A percentile compares a stretch with the other conserved stretches of the same genome.
Evolutionary conservation across 1,140 invertebrate species (phyloP).

Genomic region (Palaemon carinicauda): DNA sequence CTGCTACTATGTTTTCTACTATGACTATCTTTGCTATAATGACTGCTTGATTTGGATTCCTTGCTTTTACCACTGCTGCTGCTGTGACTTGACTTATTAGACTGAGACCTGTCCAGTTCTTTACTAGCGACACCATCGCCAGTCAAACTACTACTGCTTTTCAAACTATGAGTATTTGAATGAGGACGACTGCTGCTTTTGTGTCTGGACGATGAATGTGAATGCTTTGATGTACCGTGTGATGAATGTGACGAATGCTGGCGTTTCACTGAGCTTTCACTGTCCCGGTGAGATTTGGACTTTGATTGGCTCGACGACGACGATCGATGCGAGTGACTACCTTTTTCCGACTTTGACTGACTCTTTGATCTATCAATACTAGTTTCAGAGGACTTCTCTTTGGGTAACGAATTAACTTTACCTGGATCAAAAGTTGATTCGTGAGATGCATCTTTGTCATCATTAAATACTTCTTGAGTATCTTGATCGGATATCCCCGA

Average conservation of each 20-base stretch:
- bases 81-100: background rate
- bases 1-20: background rate
- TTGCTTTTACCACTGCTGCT: background rate
- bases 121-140: too few species aligned
- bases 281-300: background rate
- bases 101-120: too few species aligned
- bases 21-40: background rate
- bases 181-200: slow-evolving; percentile 9
- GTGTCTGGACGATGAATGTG: slow-evolving; percentile 29
- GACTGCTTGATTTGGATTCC: background rate
- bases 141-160: background rate
- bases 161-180: background rate
- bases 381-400: background rate
- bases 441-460: background rate
- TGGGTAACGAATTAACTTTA: too few species aligned
- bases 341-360: background rate
- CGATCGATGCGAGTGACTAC: background rate
- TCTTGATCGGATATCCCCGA: background rate
- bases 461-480: background rate
- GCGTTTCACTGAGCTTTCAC: background rate
- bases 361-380: background rate
- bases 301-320: background rate
- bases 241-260: too few species aligned
- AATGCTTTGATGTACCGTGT: background rate
- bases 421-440: too few species aligned